A percentile compares a stretch with the other conserved stretches of the same genome.
These are phyloP conservation scores for Melanargia galathea DNA, from an alignment of 2,888 invertebrate species.

Conservation along the genomic window DNA sequence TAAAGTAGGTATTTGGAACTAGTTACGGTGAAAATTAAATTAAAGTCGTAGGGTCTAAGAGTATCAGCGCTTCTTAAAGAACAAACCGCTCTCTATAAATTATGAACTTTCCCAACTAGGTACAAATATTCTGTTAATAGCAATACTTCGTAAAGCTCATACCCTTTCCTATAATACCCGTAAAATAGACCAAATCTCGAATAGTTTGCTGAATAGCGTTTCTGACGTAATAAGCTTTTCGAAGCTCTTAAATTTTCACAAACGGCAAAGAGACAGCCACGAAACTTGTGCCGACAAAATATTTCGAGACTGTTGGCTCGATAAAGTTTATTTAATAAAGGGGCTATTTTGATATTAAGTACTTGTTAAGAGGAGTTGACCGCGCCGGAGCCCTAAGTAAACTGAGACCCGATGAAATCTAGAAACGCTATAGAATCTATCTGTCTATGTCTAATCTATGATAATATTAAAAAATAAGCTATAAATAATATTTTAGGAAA, in stretches of 20 bases:
- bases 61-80: not conserved
- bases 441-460: too few relatives aligned
- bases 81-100: not conserved
- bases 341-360: slow-evolving; percentile 19
- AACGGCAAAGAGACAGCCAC: slow-evolving; percentile 38
- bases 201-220: slow-evolving; percentile 32
- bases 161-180: not conserved
- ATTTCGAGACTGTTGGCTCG: slow-evolving; percentile 29
- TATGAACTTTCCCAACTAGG: not conserved
- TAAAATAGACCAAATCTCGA: slow-evolving; percentile 29
- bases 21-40: too few relatives aligned
- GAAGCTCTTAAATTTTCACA: slow-evolving; percentile 39
- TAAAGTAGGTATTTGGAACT: too few relatives aligned
- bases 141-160: not conserved
- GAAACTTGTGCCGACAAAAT: slow-evolving; percentile 37
- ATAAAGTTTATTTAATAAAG: slow-evolving; percentile 24
- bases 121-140: slow-evolving; percentile 1
- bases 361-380: too few relatives aligned
- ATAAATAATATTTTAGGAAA: too few relatives aligned
- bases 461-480: too few relatives aligned
- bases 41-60: too few relatives aligned
- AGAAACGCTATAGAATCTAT: too few relatives aligned
- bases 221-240: slow-evolving; percentile 39
- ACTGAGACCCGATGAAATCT: too few relatives aligned
- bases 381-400: too few relatives aligned